These are phyloP conservation scores for Eulithis prunata DNA, from an alignment of 2,888 invertebrate genomes.

Conservation along the genomic window DNA sequence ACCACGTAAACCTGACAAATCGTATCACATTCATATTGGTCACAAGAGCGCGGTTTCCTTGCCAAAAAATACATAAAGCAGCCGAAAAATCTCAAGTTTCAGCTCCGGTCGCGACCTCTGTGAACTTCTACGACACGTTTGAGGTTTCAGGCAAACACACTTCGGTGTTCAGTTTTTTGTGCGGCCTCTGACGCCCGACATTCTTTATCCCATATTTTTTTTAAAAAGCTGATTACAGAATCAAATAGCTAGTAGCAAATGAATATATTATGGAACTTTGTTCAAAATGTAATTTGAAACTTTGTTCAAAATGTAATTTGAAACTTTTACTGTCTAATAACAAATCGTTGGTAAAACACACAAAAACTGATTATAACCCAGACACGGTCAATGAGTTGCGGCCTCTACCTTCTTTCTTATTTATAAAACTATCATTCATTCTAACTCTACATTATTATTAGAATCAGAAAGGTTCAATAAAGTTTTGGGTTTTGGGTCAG, in stretches of 20 bases:
- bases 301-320: too few species aligned
- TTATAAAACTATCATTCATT: neutral
- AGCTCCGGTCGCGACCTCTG: slow-evolving; percentile 53
- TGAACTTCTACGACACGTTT: slow-evolving; percentile 46
- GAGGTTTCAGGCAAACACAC: slow-evolving; percentile 50
- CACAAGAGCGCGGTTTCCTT: slow-evolving; percentile 58
- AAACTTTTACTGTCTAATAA: too few species aligned
- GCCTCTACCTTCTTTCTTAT: neutral
- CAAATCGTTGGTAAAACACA: too few species aligned
- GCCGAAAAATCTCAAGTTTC: slow-evolving; percentile 54
- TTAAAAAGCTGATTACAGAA: neutral
- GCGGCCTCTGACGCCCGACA: slow-evolving; percentile 34
- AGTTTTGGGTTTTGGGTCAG: slow-evolving; percentile 43
- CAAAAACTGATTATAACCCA: too few species aligned
- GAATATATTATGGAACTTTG: too few species aligned
- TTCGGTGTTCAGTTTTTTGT: slow-evolving; percentile 47
- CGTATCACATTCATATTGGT: slow-evolving; percentile 78
- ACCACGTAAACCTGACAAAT: slow-evolving; percentile 81
- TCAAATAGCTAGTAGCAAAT: too few species aligned
- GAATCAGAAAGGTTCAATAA: slow-evolving; percentile 40
- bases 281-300: too few species aligned
- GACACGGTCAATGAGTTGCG: neutral
- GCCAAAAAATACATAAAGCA: slow-evolving; percentile 59
- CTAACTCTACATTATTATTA: neutral
- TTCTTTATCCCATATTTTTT: slow-evolving; percentile 21